Conservation (phyloP, 1,140 invertebrate species). For the Anadara kagoshimensis region DNA sequence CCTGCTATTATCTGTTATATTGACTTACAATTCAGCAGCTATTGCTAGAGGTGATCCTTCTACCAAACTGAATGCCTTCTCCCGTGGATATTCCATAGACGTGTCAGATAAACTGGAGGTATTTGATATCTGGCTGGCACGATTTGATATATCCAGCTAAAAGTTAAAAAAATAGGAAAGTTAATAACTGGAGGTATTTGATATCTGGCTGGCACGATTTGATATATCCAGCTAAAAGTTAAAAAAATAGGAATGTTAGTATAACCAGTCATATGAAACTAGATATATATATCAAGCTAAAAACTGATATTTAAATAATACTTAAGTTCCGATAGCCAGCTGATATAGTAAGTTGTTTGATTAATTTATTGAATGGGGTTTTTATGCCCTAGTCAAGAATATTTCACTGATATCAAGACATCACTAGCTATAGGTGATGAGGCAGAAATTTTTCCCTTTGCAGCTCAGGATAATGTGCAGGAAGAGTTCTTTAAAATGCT, state of each 20-base stretch:
- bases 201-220: conserved; percentile 53
- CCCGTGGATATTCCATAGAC: conserved; percentile 47
- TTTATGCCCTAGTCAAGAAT: no score
- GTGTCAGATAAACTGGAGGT: conserved; percentile 60
- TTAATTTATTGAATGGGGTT: no score
- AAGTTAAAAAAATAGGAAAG: neutral
- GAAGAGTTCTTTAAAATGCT: no score
- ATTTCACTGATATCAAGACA: no score
- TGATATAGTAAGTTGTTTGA: no score
- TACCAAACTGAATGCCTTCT: conserved; percentile 56
- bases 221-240: neutral
- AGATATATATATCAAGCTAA: conserved; percentile 29
- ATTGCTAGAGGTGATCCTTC: conserved; percentile 42
- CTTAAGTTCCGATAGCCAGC: no score
- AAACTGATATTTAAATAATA: no score
- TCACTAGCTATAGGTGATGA: no score
- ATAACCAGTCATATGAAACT: conserved; percentile 58
- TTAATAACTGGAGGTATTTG: conserved; percentile 57
- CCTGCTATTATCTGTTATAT: no score
- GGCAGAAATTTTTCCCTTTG: no score
- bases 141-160: conserved; percentile 13
- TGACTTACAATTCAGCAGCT: conserved; percentile 39
- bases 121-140: conserved; percentile 56
- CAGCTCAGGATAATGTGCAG: no score
- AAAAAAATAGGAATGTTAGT: no score